Evolutionary conservation across 2,888 invertebrate species (phyloP).

Genomic region (Drosophila maculinotata): DNA sequence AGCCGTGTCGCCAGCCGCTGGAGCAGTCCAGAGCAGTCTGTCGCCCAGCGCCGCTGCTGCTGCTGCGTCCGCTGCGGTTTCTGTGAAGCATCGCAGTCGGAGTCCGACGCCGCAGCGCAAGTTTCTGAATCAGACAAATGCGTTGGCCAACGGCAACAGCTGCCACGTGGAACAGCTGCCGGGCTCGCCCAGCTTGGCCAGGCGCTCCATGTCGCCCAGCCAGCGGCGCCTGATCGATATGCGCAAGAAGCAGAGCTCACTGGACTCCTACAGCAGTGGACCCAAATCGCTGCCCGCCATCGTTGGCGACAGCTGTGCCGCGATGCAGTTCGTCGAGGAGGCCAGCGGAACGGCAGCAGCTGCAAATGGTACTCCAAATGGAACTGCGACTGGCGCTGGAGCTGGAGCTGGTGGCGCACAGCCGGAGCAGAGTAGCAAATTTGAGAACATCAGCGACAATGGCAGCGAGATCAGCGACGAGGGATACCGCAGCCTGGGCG

Average conservation of each 20-base stretch:
- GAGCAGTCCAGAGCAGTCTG: slow-evolving; percentile 1
- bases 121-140: slow-evolving; percentile 81
- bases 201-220: slow-evolving; percentile 85
- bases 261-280: slow-evolving; percentile 76
- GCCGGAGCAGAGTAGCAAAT: slow-evolving; percentile 77
- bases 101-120: slow-evolving; percentile 86
- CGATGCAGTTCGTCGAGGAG: slow-evolving; percentile 9
- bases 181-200: slow-evolving; percentile 75
- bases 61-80: background rate
- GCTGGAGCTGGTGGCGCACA: slow-evolving; percentile 8
- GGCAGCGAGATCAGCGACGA: slow-evolving; percentile 94
- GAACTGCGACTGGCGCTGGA: background rate
- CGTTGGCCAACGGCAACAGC: background rate
- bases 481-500: slow-evolving; percentile 92
- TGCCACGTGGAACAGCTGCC: slow-evolving; percentile 29
- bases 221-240: slow-evolving; percentile 83
- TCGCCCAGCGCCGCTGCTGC: slow-evolving; percentile 51
- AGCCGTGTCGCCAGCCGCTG: slow-evolving; percentile 21
- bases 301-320: slow-evolving; percentile 15
- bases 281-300: slow-evolving; percentile 75
- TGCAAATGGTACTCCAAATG: too few species aligned
- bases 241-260: slow-evolving; percentile 83
- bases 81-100: slow-evolving; percentile 85
- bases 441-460: slow-evolving; percentile 90
- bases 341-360: background rate